phyloP scores from a whole-genome alignment of 2,113 vertebrate species.

The Indicator indicator region DNA sequence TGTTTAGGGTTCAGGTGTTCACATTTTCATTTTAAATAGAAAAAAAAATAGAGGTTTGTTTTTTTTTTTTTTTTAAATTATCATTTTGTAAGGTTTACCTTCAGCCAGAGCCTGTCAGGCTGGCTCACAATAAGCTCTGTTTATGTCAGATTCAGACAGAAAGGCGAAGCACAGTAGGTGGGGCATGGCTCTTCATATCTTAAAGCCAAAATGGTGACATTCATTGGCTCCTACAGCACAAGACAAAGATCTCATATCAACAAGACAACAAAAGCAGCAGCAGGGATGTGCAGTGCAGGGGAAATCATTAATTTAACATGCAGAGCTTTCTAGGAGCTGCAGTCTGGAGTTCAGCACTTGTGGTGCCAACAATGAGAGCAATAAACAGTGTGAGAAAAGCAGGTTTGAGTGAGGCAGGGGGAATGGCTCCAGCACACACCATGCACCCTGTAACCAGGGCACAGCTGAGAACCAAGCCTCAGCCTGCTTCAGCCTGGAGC shows the following conservation, averaged over 20 bases:
- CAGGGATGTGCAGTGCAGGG: not conserved
- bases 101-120: not conserved
- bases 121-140: not conserved
- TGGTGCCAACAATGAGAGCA: not conserved
- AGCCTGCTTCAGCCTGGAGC: not conserved
- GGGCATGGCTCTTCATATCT: not conserved
- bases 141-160: not conserved
- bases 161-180: not conserved
- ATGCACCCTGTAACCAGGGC: slow-evolving; percentile 13
- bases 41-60: too few species aligned
- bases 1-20: not conserved
- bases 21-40: not conserved
- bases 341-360: slow-evolving; percentile 15
- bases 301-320: not conserved
- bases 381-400: slow-evolving; percentile 38
- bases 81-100: not conserved
- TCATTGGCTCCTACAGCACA: not conserved
- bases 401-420: slow-evolving; percentile 22
- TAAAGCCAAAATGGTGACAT: not conserved
- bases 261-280: not conserved
- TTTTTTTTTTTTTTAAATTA: too few species aligned
- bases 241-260: not conserved
- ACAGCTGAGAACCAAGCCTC: slow-evolving; percentile 22
- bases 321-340: not conserved
- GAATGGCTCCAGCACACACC: slow-evolving; percentile 6